These are phyloP conservation scores for Agrochola lota DNA, from an alignment of 2,888 invertebrate species.

Conservation along the genomic window DNA sequence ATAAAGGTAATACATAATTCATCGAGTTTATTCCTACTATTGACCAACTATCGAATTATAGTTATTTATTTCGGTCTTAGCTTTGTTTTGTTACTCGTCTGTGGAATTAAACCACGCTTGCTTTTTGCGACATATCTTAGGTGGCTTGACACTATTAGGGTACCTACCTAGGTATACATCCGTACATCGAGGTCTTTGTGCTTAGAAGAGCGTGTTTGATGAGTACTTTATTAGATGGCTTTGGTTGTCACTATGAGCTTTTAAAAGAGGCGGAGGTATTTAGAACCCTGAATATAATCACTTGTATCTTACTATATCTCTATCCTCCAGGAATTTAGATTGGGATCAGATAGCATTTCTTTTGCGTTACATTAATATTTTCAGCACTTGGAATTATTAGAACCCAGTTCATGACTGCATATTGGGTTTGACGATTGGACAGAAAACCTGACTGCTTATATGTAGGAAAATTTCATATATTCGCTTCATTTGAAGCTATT, in stretches of 20 bases:
- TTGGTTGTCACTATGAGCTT: not conserved
- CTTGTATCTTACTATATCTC: not conserved
- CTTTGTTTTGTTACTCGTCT: not conserved
- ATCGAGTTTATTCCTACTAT: not conserved
- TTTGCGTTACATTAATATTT: not conserved
- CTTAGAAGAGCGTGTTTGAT: not conserved
- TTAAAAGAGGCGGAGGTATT: not conserved
- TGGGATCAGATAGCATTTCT: not conserved
- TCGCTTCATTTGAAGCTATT: not conserved
- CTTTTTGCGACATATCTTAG: not conserved
- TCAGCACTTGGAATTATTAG: not conserved
- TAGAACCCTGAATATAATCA: not conserved
- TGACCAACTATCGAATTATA: not conserved
- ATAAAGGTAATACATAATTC: not conserved
- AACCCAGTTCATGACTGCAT: not conserved
- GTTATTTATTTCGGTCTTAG: not conserved
- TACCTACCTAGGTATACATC: not conserved
- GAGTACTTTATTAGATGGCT: too few species aligned
- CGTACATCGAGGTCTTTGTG: conserved; percentile 15
- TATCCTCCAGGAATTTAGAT: not conserved
- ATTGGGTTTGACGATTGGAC: not conserved
- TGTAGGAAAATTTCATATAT: too few species aligned
- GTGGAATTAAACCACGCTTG: not conserved
- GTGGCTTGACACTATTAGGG: not conserved
- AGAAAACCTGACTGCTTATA: not conserved